phyloP scores from a whole-genome alignment of 2,888 invertebrate genomes.

The Siphonodentalium dalli region DNA sequence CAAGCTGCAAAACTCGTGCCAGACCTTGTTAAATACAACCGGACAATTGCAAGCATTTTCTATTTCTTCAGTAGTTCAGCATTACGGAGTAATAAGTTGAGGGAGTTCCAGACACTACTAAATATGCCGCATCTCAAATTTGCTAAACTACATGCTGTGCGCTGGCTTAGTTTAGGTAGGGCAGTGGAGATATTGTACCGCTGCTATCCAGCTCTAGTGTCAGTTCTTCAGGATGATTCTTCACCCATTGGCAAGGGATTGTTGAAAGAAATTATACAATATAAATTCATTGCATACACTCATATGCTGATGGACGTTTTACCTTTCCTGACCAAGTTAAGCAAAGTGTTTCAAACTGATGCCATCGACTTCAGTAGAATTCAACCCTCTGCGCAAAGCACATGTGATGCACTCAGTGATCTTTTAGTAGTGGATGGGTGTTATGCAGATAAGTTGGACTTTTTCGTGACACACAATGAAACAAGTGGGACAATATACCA shows the following conservation, averaged over 20 bases:
- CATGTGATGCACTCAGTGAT: too few species aligned
- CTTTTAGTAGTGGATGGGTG: too few species aligned
- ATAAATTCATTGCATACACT: slow-evolving; percentile 5
- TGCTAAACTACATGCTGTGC: slow-evolving; percentile 3
- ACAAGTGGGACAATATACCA: too few species aligned
- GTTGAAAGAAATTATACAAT: slow-evolving; percentile 1
- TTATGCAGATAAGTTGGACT: too few species aligned
- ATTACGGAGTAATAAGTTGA: slow-evolving; percentile 19
- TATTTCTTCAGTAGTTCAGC: slow-evolving; percentile 21
- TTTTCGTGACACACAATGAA: too few species aligned
- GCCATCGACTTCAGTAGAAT: slow-evolving; percentile 1
- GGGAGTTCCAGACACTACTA: slow-evolving; percentile 18
- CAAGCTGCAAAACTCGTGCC: slow-evolving; percentile 16
- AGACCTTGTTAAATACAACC: slow-evolving; percentile 4
- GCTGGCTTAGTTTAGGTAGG: background rate
- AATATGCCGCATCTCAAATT: slow-evolving; percentile 16
- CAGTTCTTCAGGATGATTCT: background rate
- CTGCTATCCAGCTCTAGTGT: background rate
- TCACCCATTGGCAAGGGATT: slow-evolving; percentile 1
- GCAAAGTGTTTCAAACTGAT: slow-evolving; percentile 2
- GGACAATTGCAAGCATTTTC: slow-evolving; percentile 10
- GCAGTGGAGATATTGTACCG: slow-evolving; percentile 6
- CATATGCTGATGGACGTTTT: slow-evolving; percentile 10
- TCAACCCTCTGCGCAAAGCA: background rate
- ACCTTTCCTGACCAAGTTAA: slow-evolving; percentile 3